Evolutionary conservation across 1,140 invertebrate genomes (phyloP), one percentile per base, ranked within the genome.

Genomic region (Philopotamus ludificatus): DNA sequence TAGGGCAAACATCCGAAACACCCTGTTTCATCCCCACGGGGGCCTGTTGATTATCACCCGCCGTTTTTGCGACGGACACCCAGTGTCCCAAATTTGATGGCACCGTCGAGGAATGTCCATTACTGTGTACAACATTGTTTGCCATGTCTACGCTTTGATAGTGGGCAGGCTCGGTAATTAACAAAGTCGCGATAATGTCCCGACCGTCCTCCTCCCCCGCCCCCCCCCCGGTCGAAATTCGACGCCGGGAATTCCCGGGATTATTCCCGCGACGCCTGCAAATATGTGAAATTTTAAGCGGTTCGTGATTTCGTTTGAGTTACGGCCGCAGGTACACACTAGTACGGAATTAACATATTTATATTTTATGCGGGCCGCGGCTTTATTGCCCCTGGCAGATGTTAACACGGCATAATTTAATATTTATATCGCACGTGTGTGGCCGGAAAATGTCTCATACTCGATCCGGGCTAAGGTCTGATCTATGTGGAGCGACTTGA

Each of bases 111-210:
- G 57, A 60, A 60, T 60, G 42, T 60, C 42, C 34, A 49, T 47
- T 60, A 49, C 42, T 60, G 25, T 60, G 57, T 25, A 42, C 34
- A 21, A 28, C 39, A 57, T 60, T 60, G 57, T 60, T 60, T 60
- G 57, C 47, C 57, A 60, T 47, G 57, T 60, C 44, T 47, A 39
- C 57, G 42, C 57, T 60, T 60, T 60, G 57, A 60, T 60, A 49
- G 23, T 10, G 42, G 26, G n/a, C n/a, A n/a, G n/a, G n/a, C n/a
- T n/a, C n/a, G n/a, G 41, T 47, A 60, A 60, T 60, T 60, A 47
- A 60, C 44, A 60, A 60, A 60, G 44, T 60, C 42, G 54, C 34
- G 28, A 57, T 57, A 57, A 57, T 41, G 54, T 57, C 54, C 39
- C 34, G 28, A 57, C n/a, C n/a, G n/a, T n/a, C n/a, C n/a, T n/a